Base-by-base conservation (phyloP, 2,113 vertebrate genomes). In the Pituophis catenifer region DNA sequence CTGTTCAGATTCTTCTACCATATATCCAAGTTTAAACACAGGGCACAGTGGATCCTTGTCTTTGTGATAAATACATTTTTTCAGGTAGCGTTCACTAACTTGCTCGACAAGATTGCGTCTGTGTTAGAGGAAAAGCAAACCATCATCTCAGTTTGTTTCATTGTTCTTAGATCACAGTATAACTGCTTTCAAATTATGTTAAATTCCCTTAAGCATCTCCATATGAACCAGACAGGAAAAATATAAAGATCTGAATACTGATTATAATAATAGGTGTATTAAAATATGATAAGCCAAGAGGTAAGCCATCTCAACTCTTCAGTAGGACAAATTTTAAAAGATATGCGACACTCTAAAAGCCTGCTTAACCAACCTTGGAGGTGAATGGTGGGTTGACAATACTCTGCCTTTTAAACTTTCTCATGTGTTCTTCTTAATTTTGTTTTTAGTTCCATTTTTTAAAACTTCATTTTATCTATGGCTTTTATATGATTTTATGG, bases 101-200 rank as follows among this genome's bases (percentile, higher is more conserved):
- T 94, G 95, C 91, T 99, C 99, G 65, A 99, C 99, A 92, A 99
- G 96, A 97, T 99, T 99, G 97, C 98, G 98, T 95, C 99, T 99
- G 93, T 17, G 1, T 15, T 88, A 4, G 8, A 91, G 70, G 50
- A 86, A 7, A 48, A 55, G 90, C 44, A 52, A 90, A 57, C 17
- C 11, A 48, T 48, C 0, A 23, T 8, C 21, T 90, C 89, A 59
- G 23, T 23, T 12, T 26, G 33, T 24, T 90, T 50, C 21, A 7
- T 50, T 89, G 33, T 57, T 38, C 29, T 33, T 57, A 15, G 17
- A 9, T 89, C 5, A 23, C n/a, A 33, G 1, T 48, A 33, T 1
- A 26, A 52, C 50, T 29, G 29, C 24, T 26, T 88, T 53, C 86
- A 53, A 29, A 53, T 29, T 88, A 53, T 53, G 48, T 50, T 52